A percentile compares a stretch with the other conserved stretches of the same genome.
Evolutionary conservation across 2,113 vertebrate genomes (phyloP).

Genomic region (Polyodon spathula): DNA sequence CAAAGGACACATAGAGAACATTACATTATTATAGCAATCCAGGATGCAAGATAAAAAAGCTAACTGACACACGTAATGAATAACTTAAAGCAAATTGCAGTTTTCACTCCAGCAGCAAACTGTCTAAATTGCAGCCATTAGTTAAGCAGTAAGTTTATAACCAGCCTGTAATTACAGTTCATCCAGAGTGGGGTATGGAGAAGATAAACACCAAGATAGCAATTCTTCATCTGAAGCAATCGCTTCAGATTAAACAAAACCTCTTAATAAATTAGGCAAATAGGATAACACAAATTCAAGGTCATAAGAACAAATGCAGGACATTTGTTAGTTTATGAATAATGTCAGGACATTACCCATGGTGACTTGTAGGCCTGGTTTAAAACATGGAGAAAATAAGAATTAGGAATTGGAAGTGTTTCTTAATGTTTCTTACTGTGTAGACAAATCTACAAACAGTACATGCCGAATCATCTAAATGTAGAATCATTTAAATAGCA

Average conservation of each 20-base stretch:
- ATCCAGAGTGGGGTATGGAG: conserved; percentile 14
- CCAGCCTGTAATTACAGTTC: conserved; percentile 29
- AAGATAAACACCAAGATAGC: conserved; percentile 11
- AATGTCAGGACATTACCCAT: conserved; percentile 4
- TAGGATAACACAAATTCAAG: conserved; percentile 29
- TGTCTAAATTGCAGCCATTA: conserved; percentile 29
- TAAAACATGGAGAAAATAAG: too few relatives aligned
- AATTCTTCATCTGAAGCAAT: conserved; percentile 31
- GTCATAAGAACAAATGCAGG: conserved; percentile 21
- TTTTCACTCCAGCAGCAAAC: conserved; percentile 26
- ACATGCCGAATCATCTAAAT: too few relatives aligned
- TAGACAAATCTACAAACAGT: too few relatives aligned
- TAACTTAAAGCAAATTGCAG: conserved; percentile 36
- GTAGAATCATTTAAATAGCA: too few relatives aligned
- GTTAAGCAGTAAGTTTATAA: conserved; percentile 22
- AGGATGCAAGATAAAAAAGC: conserved; percentile 30
- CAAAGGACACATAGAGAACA: conserved; percentile 37
- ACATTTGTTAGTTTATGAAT: conserved; percentile 34
- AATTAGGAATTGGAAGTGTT: too few relatives aligned
- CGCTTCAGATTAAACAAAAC: conserved; percentile 20
- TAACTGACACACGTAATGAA: conserved; percentile 26
- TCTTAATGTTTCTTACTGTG: too few relatives aligned
- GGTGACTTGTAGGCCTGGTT: too few relatives aligned
- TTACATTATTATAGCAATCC: conserved; percentile 26
- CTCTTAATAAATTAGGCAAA: conserved; percentile 15